These are phyloP conservation scores for Crypturellus undulatus DNA, from an alignment of 2,113 vertebrate genomes.

Conservation along the genomic window DNA sequence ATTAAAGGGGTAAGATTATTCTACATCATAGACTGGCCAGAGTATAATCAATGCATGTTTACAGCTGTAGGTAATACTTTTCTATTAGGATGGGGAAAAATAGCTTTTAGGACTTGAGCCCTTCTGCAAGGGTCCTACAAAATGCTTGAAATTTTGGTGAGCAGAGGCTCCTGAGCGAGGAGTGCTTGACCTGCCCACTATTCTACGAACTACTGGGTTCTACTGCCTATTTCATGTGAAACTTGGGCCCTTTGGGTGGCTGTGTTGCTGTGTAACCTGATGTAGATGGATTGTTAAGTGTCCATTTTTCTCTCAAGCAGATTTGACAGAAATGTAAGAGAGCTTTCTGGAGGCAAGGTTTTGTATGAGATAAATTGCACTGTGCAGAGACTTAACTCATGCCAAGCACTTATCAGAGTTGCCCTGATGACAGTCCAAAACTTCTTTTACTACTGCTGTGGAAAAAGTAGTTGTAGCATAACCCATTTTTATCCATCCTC, in stretches of 20 bases:
- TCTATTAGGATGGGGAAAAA: background rate
- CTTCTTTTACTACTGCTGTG: background rate
- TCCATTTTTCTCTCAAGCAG: background rate
- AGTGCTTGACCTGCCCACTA: rapidly evolving
- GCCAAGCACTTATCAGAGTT: background rate
- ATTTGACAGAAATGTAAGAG: background rate
- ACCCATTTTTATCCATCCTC: background rate
- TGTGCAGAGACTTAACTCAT: background rate
- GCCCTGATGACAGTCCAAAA: background rate
- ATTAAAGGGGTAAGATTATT: background rate
- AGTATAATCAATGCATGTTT: background rate
- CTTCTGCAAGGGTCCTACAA: background rate
- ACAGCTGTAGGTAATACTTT: background rate
- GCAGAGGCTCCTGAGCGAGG: background rate
- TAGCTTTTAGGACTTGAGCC: background rate
- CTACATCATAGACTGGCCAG: background rate
- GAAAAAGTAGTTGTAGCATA: background rate
- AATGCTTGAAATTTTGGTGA: background rate
- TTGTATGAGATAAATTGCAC: background rate
- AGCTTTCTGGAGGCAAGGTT: background rate
- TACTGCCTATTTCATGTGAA: rapidly evolving
- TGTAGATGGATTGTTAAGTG: background rate
- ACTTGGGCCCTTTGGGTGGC: background rate
- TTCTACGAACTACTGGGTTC: too few relatives aligned
- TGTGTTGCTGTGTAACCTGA: rapidly evolving